Evolutionary conservation across 2,797 vertebrate species (phyloP), one percentile per base, ranked within the genome.

Genomic region (Pangasius sanitwongsei): DNA sequence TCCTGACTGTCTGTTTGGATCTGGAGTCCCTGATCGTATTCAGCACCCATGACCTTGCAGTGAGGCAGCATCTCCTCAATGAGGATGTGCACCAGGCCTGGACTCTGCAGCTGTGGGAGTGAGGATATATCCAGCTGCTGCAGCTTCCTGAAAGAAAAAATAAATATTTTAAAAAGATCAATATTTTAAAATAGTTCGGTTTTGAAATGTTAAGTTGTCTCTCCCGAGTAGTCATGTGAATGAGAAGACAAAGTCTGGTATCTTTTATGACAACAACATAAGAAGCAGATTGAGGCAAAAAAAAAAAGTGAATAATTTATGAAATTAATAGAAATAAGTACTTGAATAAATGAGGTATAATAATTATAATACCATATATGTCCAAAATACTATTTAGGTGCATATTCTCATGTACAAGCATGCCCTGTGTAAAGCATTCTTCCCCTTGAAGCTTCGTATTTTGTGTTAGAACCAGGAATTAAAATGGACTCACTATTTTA

Each of bases 1-100:
- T 1, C 41, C 6, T 87, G 85, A 83, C 72, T 67, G n/a, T 61
- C 41, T 23, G 77, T 41, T 44, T 70, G 87, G 11, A 6, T 89
- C 55, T 72, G 25, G 74, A 95, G 85, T 83, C 90, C 91, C 53
- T 91, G 74, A 78, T 95, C 70, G 4, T 96, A 96, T 34, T 95
- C 95, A 2, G 86, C 90, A 53, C 95, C 95, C 0, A 41, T 93
- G 92, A 97, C 93, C 53, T 95, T 87, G 48, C 98, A 98, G 41
- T 91, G 90, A 0, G 97, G 98, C 74, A 98, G 92, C 96, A 97
- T 96, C 92, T 98, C 98, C 89, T 98, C 97, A 90, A 98, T 86
- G 57, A 98, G 92, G 90, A 98, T 98, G 86, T 90, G 91, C 18
- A 96, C 90, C 91, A 98, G 92, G 1, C 96, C 96, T 0, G 96